Conservation (phyloP, 92 coral and sea anemone genomes). For the Diadumene lineata region DNA sequence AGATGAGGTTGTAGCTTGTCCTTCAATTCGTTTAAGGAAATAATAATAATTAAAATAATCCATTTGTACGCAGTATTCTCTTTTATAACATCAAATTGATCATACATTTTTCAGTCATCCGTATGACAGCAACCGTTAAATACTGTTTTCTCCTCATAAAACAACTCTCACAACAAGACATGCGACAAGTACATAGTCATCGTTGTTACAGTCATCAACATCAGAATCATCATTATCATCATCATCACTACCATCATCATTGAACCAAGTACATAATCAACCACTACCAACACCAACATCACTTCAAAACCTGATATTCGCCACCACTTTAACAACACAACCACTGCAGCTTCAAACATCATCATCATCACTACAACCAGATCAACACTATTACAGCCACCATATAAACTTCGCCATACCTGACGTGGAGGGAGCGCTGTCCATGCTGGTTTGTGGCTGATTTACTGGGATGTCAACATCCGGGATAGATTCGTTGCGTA, state of each 20-base stretch:
- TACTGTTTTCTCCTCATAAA: neutral
- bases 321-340: neutral
- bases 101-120: no score
- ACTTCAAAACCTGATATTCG: no score
- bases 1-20: neutral
- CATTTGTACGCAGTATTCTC: no score
- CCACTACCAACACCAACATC: neutral
- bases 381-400: neutral
- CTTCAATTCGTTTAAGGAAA: no score
- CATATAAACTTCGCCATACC: no score
- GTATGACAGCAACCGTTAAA: no score
- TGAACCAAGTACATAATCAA: neutral
- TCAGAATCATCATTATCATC: neutral
- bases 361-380: neutral
- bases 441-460: neutral
- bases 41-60: no score
- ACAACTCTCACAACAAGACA: neutral
- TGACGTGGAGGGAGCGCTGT: neutral
- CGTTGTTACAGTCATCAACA: neutral
- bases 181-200: neutral
- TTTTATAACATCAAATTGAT: no score
- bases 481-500: constrained; percentile 4
- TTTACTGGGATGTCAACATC: neutral
- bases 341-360: neutral
- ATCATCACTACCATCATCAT: neutral